A percentile compares a stretch with the other conserved stretches of the same genome.
These are phyloP conservation scores for Lysandra bellargus DNA, from an alignment of 2,888 invertebrate species.

Conservation along the genomic window DNA sequence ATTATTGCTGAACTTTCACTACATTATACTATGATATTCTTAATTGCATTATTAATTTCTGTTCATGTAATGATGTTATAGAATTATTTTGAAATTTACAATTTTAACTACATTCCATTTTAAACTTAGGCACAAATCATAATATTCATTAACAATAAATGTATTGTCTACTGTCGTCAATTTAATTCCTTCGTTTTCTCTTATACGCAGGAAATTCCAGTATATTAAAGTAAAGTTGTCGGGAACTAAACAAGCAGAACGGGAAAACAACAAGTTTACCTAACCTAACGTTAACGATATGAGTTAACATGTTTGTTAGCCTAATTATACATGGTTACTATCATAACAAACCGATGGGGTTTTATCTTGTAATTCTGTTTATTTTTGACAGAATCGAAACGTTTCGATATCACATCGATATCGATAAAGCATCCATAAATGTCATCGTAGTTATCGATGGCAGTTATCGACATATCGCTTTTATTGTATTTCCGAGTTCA, in stretches of 20 bases:
- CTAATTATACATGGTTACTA: slow-evolving; percentile 31
- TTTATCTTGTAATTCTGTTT: slow-evolving; percentile 25
- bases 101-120: background rate
- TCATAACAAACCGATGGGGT: slow-evolving; percentile 18
- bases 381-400: background rate
- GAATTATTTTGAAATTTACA: background rate
- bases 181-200: slow-evolving; percentile 7
- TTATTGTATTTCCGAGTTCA: slow-evolving; percentile 18
- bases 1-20: no score
- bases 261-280: slow-evolving; percentile 28
- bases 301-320: slow-evolving; percentile 30
- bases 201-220: slow-evolving; percentile 2
- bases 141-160: background rate
- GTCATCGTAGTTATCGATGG: slow-evolving; percentile 22
- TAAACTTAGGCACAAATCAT: background rate
- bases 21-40: no score
- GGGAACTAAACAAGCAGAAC: slow-evolving; percentile 26
- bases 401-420: background rate
- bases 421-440: slow-evolving; percentile 20
- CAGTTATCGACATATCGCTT: slow-evolving; percentile 19
- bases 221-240: slow-evolving; percentile 28
- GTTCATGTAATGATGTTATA: background rate
- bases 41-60: background rate
- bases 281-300: slow-evolving; percentile 30
- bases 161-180: background rate